Base-by-base conservation (phyloP, 2,888 invertebrate species). In the Sphecodes monilicornis region DNA sequence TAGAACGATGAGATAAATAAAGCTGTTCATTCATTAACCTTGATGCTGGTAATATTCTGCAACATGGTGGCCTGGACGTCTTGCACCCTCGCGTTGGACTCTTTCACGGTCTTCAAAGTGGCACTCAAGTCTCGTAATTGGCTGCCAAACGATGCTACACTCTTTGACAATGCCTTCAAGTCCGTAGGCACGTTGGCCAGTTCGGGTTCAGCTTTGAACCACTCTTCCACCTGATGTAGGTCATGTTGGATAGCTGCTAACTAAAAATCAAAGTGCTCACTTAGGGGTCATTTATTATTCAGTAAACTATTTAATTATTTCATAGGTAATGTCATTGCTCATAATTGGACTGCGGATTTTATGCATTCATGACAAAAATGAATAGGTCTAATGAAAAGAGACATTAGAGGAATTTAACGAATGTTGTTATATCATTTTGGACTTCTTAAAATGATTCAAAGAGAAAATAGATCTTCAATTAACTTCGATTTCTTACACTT, bases 141-240 rank as follows among this genome's bases (percentile, higher is more conserved):
- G 84, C 96, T 96, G 4, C 97, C 97, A 85, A 97, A 95, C 50
- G 95, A 95, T 3, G 96, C 96, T 3, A 97, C 96, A 78, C 96
- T 96, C 66, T 94, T 95, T 85, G 96, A 95, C 74, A 97, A 91
- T 41, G 95, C 96, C 18, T 95, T 95, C 68, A 96, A 93, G 82
- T 96, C 95, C 71, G 95, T 95, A 39, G 97, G 96, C 82, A 96
- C 96, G 88, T 96, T 96, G 0, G 96, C 96, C 54, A 96, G 93
- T 88, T 96, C 96, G 0, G 96, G 96, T 16, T 96, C 96, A 0
- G 95, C 96, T 32, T 96, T 95, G 80, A 97, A 93, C 92, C 96
- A 96, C 26, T 96, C 95, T 69, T 96, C 95, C n/a, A 97, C 96
- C 11, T 95, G 95, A 1, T 95, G 95, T 41, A 97, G 92, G 43